Base-by-base conservation (phyloP, 23 tunicate species). In the Pegea sp. region DNA sequence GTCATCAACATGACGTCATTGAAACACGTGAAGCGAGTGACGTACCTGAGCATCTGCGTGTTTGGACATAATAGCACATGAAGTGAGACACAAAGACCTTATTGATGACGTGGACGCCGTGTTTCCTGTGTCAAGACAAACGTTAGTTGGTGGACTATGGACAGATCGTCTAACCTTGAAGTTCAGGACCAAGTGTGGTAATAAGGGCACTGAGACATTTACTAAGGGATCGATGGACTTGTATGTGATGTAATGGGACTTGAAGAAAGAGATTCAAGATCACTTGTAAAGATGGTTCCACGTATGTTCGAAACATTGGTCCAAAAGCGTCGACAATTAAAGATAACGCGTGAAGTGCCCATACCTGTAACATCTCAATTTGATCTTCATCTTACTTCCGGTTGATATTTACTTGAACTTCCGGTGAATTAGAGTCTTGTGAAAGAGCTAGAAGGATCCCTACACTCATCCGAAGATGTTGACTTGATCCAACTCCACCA, bases 271-370 rank as follows among this genome's bases (percentile, higher is more conserved):
- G 70, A 1, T 68, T 51, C 28, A 73, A 70, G 4, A 89, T 76
- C 1, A 68, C 79, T 31, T 89, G 90, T 16, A 89, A 44, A 0
- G 98, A 33, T 16, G 98, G 60, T 31, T 89, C 98, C 22, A 89
- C 90, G 58, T 64, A 89, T 0, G 91, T 58, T 33, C 90, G 78
- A 53, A 70, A 89, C 76, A 70, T 89, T 0, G 98, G 98, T 4
- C 98, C 98, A 34, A 89, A 77, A 8, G 98, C 98, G 42, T 89
- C 98, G 33, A 77, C 58, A 49, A 89, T 66, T 13, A 89, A 62
- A 28, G 79, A 77, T 22, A 89, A 57, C 0, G 80, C 98, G 53
- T 76, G 89, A n/a, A 78, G 62, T 3, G 98, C 79, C 98, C 98
- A 89, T 26, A 71, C 75, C 90, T 89, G 56, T 4, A 24, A 55